phyloP scores from a whole-genome alignment of 2,797 vertebrate genomes.

The Cyprinella venusta region DNA sequence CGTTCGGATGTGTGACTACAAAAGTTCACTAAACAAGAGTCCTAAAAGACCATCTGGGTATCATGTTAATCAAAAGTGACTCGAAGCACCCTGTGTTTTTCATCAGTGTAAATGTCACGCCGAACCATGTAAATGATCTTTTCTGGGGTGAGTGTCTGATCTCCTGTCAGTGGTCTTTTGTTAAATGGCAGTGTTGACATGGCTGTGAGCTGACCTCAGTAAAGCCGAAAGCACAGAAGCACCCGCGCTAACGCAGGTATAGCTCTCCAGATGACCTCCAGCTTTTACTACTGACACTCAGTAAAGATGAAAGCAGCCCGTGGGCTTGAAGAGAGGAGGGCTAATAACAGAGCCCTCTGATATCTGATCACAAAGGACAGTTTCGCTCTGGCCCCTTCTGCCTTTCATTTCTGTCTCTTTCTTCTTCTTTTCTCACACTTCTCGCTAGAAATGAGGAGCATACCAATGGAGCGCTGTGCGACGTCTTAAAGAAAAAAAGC shows the following conservation, averaged over 20 bases:
- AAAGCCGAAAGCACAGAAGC: slow-evolving; percentile 26
- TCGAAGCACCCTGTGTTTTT: slow-evolving; percentile 40
- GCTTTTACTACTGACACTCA: slow-evolving; percentile 53
- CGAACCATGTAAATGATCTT: slow-evolving; percentile 41
- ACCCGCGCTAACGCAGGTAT: slow-evolving; percentile 33
- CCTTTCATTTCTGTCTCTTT: slow-evolving; percentile 48
- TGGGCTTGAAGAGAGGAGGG: slow-evolving; percentile 28
- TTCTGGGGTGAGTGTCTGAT: slow-evolving; percentile 34
- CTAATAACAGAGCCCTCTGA: slow-evolving; percentile 53
- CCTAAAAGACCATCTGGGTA: slow-evolving; percentile 33
- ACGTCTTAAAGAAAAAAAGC: background rate
- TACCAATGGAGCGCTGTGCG: background rate
- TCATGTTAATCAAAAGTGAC: slow-evolving; percentile 41
- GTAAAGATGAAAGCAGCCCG: slow-evolving; percentile 58
- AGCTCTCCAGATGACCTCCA: slow-evolving; percentile 47
- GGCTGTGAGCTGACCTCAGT: slow-evolving; percentile 47
- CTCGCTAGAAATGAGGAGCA: background rate
- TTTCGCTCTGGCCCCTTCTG: slow-evolving; percentile 38
- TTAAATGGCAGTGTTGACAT: slow-evolving; percentile 42
- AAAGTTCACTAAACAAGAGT: slow-evolving; percentile 29
- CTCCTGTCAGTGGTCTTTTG: slow-evolving; percentile 36
- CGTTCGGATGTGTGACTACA: background rate
- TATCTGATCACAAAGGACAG: slow-evolving; percentile 54
- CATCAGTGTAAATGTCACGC: slow-evolving; percentile 48
- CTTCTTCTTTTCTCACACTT: slow-evolving; percentile 41